Evolutionary conservation across 2,113 vertebrate species (phyloP), one percentile per base, ranked within the genome.

Genomic region (Pseudorhombus dupliciocellatus): DNA sequence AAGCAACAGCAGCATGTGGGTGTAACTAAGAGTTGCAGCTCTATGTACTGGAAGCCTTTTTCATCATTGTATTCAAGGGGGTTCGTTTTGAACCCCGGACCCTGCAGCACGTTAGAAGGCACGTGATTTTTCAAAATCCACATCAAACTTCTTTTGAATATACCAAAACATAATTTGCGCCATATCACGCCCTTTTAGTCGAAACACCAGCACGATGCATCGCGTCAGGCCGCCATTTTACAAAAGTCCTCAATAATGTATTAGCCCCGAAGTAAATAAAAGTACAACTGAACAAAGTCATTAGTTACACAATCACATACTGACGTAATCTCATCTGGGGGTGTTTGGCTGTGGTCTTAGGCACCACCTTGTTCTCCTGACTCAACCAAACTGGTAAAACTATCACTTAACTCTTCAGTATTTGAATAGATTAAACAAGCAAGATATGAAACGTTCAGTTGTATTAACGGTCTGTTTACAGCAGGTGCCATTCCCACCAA

Each of bases 1-100:
- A 88, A 81, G 88, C 84, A 80, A 75, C 86, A 88, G 87, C 82
- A 87, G 81, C 82, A 70, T 84, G 90, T 88, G 89, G 87, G 87
- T 84, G 89, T 85, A 79, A 79, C 76, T 79, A 58, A 37, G 44
- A 72, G 76, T 77, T 80, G 71, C 60, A 83, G 75, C 71, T 83
- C 57, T 80, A 71, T 84, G 56, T 61, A 48, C 54, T 62, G 28
- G 66, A 28, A 46, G 62, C 26, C 25, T 59, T 75, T 76, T 66
- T 75, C 42, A 70, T 71, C 56, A 34, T 58, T 58, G 24, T 56
- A 64, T 70, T 75, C 57, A 73, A 58, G n/a, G 21, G 22, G 24
- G 31, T 57, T 46, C 22, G 53, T 65, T 40, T 53, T 34, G 18
- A 52, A 64, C 53, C 51, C 52, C 26, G 53, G 78, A 71, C 75